phyloP scores from a whole-genome alignment of 2,113 vertebrate species.

The cattle (Bos taurus) region ARS-UCD2.0 NC_037328.1:45584001-45584500 shows the following conservation, averaged over 20 bases:
- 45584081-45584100: neutral
- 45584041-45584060: fast-evolving
- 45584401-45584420: neutral
- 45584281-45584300: neutral
- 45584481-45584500: neutral
- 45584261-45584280: neutral
- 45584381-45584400: neutral
- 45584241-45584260: neutral
- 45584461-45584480: neutral
- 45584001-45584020: neutral
- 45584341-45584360: neutral
- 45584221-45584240: neutral
- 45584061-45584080: neutral
- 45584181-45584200: neutral
- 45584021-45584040: neutral
- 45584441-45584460: neutral
- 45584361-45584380: neutral
- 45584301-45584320: neutral
- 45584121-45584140: neutral
- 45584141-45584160: neutral
- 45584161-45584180: neutral
- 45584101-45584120: neutral
- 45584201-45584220: neutral
- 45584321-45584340: neutral
- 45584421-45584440: neutral